Base-by-base conservation (phyloP, 2,888 invertebrate genomes). In the Chrysomela aeneicollis region DNA sequence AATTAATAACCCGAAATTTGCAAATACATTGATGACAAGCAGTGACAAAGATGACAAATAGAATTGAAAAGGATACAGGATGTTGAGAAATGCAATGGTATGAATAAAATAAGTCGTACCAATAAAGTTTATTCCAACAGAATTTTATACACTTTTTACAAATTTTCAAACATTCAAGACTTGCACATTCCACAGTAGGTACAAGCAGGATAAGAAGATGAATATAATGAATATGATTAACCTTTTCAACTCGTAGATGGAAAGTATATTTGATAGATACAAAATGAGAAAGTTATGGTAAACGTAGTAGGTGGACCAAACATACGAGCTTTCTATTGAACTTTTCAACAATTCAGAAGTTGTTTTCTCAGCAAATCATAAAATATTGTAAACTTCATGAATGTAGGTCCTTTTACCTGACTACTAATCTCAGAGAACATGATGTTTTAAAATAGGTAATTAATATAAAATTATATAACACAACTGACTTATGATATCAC, bases 141-240 rank as follows among this genome's bases (percentile, higher is more conserved):
- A 64, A 68, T 70, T 76, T 77, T 76, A 72, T 77, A 77, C 77
- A 74, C 70, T 76, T 76, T 77, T 73, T 77, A 77, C 77, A 77
- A 63, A 65, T 60, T 67, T 69, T 21, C 1, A 42, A 57, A 15
- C 2, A n/a, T 21, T 26, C 21, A 35, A 32, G 17, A 42, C 32
- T 54, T 35, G 32, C 19, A 37, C n/a, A n/a, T n/a, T n/a, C n/a
- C n/a, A n/a, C n/a, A n/a, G n/a, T n/a, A n/a, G n/a, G n/a, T n/a
- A n/a, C n/a, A n/a, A n/a, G 26, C 26, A 26, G 26, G 3, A 26
- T 26, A 26, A 26, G 26, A 6, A 5, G 6, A 26, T 26, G 26
- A n/a, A n/a, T n/a, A n/a, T n/a, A n/a, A n/a, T n/a, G n/a, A n/a
- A n/a, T n/a, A n/a, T n/a, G n/a, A n/a, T n/a, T n/a, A n/a, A n/a